Conservation (phyloP, 2,113 vertebrate genomes). For the Cinclus cinclus region DNA sequence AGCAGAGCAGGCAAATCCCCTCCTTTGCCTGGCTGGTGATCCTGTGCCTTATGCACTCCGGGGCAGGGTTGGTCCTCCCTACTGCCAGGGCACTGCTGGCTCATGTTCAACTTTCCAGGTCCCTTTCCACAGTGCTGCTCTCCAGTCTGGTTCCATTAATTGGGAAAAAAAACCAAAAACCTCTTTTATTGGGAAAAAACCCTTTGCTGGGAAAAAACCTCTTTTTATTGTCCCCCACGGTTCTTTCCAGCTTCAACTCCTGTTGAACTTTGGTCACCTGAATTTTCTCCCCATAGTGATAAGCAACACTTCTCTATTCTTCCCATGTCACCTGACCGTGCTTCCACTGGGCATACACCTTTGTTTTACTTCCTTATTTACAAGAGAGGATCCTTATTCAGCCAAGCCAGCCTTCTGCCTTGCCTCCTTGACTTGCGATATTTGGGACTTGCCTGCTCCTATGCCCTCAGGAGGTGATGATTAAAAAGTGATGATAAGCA, state of each 20-base stretch:
- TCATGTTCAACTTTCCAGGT: neutral
- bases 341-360: neutral
- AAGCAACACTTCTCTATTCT: neutral
- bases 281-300: neutral
- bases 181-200: neutral
- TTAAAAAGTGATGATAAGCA: neutral
- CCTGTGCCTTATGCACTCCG: neutral
- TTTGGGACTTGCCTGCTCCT: neutral
- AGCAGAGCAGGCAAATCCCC: neutral
- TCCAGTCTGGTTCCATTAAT: neutral
- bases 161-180: too few species aligned
- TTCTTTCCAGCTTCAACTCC: neutral
- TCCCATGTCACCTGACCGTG: neutral
- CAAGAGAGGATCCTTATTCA: neutral
- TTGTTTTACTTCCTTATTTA: neutral
- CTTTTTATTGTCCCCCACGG: neutral
- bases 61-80: too few species aligned
- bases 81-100: neutral
- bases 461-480: neutral
- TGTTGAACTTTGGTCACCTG: neutral
- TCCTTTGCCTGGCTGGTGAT: rapidly evolving
- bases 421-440: neutral
- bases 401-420: neutral
- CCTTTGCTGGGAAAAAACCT: neutral
- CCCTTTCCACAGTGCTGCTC: neutral